Base-by-base conservation (phyloP, 2,888 invertebrate species). In the Miltochrista miniata region DNA sequence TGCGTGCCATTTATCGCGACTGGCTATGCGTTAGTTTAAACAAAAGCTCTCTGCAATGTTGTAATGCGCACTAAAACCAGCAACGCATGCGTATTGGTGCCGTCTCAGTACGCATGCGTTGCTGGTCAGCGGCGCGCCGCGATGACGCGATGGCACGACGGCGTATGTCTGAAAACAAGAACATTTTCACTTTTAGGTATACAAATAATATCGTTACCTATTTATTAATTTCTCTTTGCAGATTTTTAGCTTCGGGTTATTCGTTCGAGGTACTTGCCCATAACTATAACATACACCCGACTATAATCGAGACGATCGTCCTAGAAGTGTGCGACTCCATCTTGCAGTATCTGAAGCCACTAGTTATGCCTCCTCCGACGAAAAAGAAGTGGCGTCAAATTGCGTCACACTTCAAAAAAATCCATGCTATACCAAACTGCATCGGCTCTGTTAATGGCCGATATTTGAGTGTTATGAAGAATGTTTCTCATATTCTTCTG, bases 371-470 rank as follows among this genome's bases (percentile, higher is more conserved):
- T 2, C 31, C 10, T 0, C 33, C 37, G 10, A 13, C 39, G 0
- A 40, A 24, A 29, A 4, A 3, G 0, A 12, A 13, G 24, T 46
- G 46, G 46, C 7, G 18, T 10, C 12, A 18, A 10, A 33, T n/a
- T 13, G 33, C 40, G 11, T 1, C 10, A 1, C 33, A 14, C 10
- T 46, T 40, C 8, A 39, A 7, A 15, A 46, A n/a, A n/a, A 39
- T n/a, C 4, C 24, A 39, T 13, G 1, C 18, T 1, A 46, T 46
- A 39, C 46, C 46, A 9, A 39, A 46, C 11, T 46, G 46, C 14
- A 0, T 46, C 13, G 46, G 46, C 3, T 39, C 34, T 0, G 12
- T 39, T 0, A 39, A 46, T 10, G 46, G 46, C 18, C 14, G 46
- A 39, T 46, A n/a, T n/a, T 12, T 34, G 12, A 15, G 15, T 12